Evolutionary conservation across 2,888 invertebrate species (phyloP).

Genomic region (Amiota communis): DNA sequence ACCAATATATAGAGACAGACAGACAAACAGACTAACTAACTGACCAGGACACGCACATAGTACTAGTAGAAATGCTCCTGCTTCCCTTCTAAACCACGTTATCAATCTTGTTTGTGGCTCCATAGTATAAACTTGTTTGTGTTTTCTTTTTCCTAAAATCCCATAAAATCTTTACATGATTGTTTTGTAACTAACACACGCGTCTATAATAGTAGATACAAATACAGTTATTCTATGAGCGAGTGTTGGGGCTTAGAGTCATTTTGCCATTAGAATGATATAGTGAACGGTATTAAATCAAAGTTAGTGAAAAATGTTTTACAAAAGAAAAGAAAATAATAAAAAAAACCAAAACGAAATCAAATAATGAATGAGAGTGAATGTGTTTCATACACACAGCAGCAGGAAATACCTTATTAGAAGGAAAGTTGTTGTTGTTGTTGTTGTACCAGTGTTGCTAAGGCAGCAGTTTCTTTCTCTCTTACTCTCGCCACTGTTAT

Average conservation of each 20-base stretch:
- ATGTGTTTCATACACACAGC: background rate
- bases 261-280: constrained; percentile 65
- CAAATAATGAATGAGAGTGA: background rate
- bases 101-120: constrained; percentile 31
- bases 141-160: constrained; percentile 27
- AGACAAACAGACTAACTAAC: background rate
- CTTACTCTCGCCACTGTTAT: constrained; percentile 8
- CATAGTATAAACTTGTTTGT: constrained; percentile 17
- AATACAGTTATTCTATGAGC: constrained; percentile 14
- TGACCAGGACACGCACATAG: background rate
- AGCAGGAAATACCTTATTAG: constrained; percentile 52
- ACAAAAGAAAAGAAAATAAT: constrained; percentile 33
- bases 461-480: no score
- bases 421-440: constrained; percentile 7
- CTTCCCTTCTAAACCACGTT: background rate
- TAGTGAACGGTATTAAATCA: constrained; percentile 68
- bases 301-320: constrained; percentile 60
- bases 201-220: constrained; percentile 44
- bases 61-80: background rate
- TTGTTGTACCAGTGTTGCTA: background rate
- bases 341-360: constrained; percentile 4
- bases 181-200: constrained; percentile 57
- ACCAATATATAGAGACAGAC: constrained; percentile 24
- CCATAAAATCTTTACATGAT: constrained; percentile 48
- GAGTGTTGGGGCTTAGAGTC: constrained; percentile 45